Percentiles rank a stretch among this genome's conserved stretches.
Conservation (phyloP, 2,888 invertebrate species). For the Nowickia ferox region DNA sequence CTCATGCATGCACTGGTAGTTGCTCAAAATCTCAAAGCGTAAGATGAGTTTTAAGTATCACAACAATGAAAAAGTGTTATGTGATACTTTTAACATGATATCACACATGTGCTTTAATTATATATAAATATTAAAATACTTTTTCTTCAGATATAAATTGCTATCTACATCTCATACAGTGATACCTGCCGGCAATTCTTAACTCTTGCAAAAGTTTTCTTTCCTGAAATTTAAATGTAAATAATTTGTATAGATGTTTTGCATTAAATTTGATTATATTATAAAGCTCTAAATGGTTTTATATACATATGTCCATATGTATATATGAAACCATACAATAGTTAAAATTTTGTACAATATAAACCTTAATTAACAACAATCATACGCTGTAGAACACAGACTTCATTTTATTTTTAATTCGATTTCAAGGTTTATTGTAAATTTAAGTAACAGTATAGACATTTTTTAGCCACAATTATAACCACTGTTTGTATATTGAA, state of each 20-base stretch:
- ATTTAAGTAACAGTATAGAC: background rate
- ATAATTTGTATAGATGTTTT: no score
- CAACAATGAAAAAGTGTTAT: background rate
- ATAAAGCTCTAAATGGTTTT: no score
- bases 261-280: no score
- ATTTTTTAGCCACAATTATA: background rate
- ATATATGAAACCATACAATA: background rate
- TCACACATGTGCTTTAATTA: background rate
- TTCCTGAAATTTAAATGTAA: no score
- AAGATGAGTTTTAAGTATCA: background rate
- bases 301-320: no score
- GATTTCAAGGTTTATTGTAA: background rate
- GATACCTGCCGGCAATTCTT: no score
- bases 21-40: background rate
- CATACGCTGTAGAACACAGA: background rate
- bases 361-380: conserved; percentile 2
- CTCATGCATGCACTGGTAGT: background rate
- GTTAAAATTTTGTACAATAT: background rate
- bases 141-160: no score
- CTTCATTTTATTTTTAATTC: background rate
- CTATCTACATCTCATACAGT: no score
- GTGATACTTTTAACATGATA: background rate
- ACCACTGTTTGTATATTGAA: background rate
- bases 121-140: background rate
- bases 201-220: no score